These are phyloP conservation scores for Odontocerum albicorne DNA, from an alignment of 2,888 invertebrate genomes.

Conservation along the genomic window DNA sequence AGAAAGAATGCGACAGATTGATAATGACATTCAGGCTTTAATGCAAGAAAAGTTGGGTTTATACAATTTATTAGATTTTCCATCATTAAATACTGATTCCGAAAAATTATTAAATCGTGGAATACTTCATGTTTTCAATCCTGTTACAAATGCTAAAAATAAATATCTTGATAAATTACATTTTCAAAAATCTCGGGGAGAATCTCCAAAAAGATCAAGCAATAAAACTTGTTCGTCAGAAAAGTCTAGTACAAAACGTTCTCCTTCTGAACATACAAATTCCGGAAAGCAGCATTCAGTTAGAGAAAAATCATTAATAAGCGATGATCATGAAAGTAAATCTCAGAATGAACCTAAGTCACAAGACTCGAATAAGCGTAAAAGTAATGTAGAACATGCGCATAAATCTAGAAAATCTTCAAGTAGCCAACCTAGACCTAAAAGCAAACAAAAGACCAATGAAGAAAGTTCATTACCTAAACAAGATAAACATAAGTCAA, in stretches of 20 bases:
- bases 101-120: neutral
- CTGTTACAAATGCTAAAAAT: constrained; percentile 3
- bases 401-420: neutral
- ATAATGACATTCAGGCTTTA: constrained; percentile 59
- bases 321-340: neutral
- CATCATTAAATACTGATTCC: neutral
- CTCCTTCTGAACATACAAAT: neutral
- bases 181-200: constrained; percentile 7
- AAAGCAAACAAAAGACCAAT: neutral
- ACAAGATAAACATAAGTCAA: neutral
- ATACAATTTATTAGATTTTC: constrained; percentile 52
- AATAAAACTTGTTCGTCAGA: neutral
- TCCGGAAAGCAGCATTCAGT: neutral
- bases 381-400: neutral
- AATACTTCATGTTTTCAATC: too few species aligned
- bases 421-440: neutral
- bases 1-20: constrained; percentile 63
- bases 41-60: constrained; percentile 61
- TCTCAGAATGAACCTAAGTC: neutral
- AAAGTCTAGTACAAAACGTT: neutral
- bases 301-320: constrained; percentile 2
- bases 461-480: constrained; percentile 3
- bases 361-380: neutral
- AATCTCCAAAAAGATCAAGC: constrained; percentile 2
- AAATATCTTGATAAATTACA: constrained; percentile 8